These are phyloP conservation scores for Andrena praecox DNA, from an alignment of 2,888 invertebrate genomes.

Conservation along the genomic window DNA sequence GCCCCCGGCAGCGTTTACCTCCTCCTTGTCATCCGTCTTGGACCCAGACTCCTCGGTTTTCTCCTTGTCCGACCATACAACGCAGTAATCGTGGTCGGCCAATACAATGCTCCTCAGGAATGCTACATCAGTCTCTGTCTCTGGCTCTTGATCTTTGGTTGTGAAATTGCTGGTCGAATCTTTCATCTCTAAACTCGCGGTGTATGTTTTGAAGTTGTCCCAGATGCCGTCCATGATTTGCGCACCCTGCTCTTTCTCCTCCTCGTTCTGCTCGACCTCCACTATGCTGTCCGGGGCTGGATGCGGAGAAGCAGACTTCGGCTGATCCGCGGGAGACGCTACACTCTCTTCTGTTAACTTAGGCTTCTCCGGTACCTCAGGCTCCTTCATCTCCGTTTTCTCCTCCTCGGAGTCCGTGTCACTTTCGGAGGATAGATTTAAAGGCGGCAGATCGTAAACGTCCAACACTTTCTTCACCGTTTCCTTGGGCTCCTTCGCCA, in stretches of 20 bases:
- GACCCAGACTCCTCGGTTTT: conserved; percentile 43
- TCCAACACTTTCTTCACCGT: conserved; percentile 86
- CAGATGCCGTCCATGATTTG: conserved; percentile 90
- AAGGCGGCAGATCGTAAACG: conserved; percentile 90
- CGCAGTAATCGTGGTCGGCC: conserved; percentile 91
- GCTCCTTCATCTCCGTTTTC: conserved; percentile 68
- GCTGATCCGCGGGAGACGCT: conserved; percentile 66
- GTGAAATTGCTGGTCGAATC: conserved; percentile 51
- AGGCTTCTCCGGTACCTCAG: conserved; percentile 58
- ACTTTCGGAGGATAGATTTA: conserved; percentile 93
- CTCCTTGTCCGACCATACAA: conserved; percentile 80
- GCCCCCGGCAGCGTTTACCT: conserved; percentile 50
- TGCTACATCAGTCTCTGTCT: conserved; percentile 70
- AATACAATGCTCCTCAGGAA: conserved; percentile 82
- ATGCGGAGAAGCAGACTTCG: conserved; percentile 68
- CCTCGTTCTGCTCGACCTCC: conserved; percentile 79
- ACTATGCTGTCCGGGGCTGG: conserved; percentile 59
- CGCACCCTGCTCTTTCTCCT: conserved; percentile 86
- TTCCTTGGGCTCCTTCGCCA: conserved; percentile 64
- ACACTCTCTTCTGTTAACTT: conserved; percentile 73
- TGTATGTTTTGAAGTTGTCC: conserved; percentile 92
- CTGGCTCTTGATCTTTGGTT: conserved; percentile 67
- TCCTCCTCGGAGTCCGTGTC: conserved; percentile 89
- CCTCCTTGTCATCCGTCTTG: conserved; percentile 64
- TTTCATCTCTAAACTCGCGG: conserved; percentile 88